Percentiles rank a stretch among this genome's conserved stretches.
Evolutionary conservation across 1,140 invertebrate genomes (phyloP).

Genomic region (Diabrotica undecimpunctata): DNA sequence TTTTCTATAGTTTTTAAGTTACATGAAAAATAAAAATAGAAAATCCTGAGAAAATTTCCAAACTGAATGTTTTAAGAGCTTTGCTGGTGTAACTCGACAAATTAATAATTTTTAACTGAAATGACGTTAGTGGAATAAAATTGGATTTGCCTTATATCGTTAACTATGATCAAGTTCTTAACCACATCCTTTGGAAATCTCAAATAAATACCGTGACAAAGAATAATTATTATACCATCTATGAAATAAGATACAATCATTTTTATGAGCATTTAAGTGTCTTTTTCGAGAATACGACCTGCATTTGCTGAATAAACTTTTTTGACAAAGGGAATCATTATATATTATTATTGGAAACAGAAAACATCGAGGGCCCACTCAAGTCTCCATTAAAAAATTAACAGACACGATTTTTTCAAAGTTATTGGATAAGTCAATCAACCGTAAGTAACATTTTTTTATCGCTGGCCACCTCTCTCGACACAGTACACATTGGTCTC

Average conservation of each 20-base stretch:
- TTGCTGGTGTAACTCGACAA: no score
- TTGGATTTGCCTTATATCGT: no score
- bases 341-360: no score
- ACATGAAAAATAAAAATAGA: no score
- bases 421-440: background rate
- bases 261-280: conserved; percentile 22
- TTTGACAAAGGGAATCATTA: background rate
- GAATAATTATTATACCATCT: conserved; percentile 38
- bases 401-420: background rate
- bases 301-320: background rate
- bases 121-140: no score
- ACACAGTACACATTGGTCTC: conserved; percentile 9
- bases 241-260: conserved; percentile 43
- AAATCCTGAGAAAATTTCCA: no score
- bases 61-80: no score
- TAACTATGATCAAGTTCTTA: no score
- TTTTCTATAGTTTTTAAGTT: no score
- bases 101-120: no score
- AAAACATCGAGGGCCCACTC: no score
- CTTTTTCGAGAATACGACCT: conserved; percentile 1
- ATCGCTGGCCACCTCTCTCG: conserved; percentile 20
- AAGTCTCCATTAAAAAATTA: background rate
- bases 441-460: background rate
- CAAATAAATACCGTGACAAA: background rate
- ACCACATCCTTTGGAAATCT: no score